Evolutionary conservation across 1,140 invertebrate species (phyloP).

Genomic region (Papilio machaon): DNA sequence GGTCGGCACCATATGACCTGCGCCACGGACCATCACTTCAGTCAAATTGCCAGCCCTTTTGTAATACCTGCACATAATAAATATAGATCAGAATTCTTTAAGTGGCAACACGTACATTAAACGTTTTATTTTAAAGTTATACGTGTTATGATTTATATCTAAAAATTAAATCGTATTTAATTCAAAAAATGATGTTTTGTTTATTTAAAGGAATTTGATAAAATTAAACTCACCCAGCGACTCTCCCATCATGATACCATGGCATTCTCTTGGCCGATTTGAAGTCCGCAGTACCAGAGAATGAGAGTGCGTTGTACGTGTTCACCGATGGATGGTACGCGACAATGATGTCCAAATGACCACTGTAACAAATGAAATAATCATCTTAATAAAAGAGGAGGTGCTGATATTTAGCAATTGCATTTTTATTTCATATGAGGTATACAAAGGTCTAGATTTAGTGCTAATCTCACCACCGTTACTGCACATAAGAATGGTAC

Average conservation of each 20-base stretch:
- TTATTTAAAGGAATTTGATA: neutral
- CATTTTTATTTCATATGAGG: neutral
- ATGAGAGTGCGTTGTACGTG: conserved; percentile 86
- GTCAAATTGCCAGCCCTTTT: conserved; percentile 83
- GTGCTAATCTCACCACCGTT: no score
- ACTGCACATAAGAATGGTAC: neutral
- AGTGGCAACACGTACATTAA: neutral
- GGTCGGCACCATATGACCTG: conserved; percentile 86
- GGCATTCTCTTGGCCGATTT: conserved; percentile 78
- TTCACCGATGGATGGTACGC: conserved; percentile 90
- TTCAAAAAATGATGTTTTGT: neutral
- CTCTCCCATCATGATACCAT: conserved; percentile 70
- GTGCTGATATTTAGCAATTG: neutral
- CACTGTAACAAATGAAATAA: conserved; percentile 83
- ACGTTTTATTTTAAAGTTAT: neutral
- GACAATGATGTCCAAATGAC: conserved; percentile 93
- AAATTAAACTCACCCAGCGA: conserved; percentile 67
- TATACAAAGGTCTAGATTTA: neutral
- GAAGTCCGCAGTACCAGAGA: conserved; percentile 85
- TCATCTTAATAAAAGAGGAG: neutral
- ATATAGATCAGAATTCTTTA: neutral
- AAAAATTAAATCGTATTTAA: neutral
- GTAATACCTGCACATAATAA: conserved; percentile 81
- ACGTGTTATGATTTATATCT: neutral
- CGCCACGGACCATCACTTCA: conserved; percentile 85